phyloP scores from a whole-genome alignment of 2,113 vertebrate species.

The Propithecus coquereli region DNA sequence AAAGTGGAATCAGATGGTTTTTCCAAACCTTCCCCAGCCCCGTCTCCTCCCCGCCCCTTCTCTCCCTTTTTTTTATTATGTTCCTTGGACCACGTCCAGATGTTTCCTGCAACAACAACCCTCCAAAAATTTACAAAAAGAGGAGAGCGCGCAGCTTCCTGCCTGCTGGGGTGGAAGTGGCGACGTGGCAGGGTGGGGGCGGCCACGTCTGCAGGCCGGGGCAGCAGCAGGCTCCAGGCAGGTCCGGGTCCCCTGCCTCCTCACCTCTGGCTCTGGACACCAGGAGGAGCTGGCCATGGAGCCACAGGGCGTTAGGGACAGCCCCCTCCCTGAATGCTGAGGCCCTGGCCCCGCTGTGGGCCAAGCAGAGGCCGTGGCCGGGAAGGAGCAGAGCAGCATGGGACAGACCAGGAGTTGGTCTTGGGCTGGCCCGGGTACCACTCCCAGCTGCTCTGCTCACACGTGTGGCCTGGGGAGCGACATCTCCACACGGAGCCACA shows the following conservation, averaged over 20 bases:
- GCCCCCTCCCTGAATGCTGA: neutral
- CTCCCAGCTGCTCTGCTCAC: neutral
- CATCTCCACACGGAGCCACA: fast-evolving
- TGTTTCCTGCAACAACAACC: constrained; percentile 79
- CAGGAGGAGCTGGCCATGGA: neutral
- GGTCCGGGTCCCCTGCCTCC: neutral
- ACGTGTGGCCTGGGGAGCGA: neutral
- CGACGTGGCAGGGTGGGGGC: constrained; percentile 79
- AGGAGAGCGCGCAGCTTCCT: constrained; percentile 31
- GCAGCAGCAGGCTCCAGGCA: neutral
- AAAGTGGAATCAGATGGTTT: constrained; percentile 85
- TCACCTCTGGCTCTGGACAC: neutral
- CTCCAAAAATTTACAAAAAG: constrained; percentile 54
- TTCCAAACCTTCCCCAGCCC: constrained; percentile 45
- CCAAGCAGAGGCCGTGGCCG: neutral
- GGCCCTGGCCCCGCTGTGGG: neutral
- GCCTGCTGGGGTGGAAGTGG: constrained; percentile 63
- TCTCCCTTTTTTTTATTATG: constrained; percentile 31
- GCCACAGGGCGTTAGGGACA: neutral
- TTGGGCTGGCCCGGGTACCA: fast-evolving
- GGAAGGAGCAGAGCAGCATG: neutral
- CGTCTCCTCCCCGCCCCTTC: neutral
- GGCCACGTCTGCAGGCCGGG: constrained; percentile 38
- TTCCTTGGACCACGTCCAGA: constrained; percentile 78
- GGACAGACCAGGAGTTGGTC: neutral